Evolutionary conservation across 2,797 vertebrate genomes (phyloP).

Genomic region (Enteromius treurensis): DNA sequence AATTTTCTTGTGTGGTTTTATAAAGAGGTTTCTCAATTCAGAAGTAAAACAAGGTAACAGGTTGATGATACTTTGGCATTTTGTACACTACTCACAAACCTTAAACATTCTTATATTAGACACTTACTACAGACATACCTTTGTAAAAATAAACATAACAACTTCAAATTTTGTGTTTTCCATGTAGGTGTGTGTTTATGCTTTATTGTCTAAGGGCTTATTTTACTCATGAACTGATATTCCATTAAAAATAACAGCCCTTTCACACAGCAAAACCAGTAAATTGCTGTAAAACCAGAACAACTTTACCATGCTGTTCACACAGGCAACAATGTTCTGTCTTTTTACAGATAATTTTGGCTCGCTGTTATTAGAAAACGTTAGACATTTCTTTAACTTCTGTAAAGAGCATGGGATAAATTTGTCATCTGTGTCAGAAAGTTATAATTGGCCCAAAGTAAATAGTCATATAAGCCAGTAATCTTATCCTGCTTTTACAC

Average conservation of each 20-base stretch:
- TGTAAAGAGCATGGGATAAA: too few relatives aligned
- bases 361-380: too few relatives aligned
- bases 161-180: neutral
- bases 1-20: neutral
- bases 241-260: neutral
- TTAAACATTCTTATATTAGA: neutral
- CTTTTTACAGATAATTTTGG: too few relatives aligned
- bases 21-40: neutral
- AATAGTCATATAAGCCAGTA: neutral
- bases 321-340: too few relatives aligned
- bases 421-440: neutral
- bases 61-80: neutral
- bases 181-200: neutral
- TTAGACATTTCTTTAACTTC: neutral
- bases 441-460: neutral
- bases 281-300: too few relatives aligned
- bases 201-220: neutral
- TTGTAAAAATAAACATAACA: neutral
- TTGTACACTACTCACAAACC: neutral
- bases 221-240: neutral
- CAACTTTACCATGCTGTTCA: too few relatives aligned
- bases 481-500: neutral
- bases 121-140: neutral
- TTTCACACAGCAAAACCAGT: too few relatives aligned
- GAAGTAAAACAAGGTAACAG: neutral